Percentiles rank a stretch among this genome's conserved stretches.
Conservation (phyloP, 2,888 invertebrate genomes). For the Dynastes hyllus region DNA sequence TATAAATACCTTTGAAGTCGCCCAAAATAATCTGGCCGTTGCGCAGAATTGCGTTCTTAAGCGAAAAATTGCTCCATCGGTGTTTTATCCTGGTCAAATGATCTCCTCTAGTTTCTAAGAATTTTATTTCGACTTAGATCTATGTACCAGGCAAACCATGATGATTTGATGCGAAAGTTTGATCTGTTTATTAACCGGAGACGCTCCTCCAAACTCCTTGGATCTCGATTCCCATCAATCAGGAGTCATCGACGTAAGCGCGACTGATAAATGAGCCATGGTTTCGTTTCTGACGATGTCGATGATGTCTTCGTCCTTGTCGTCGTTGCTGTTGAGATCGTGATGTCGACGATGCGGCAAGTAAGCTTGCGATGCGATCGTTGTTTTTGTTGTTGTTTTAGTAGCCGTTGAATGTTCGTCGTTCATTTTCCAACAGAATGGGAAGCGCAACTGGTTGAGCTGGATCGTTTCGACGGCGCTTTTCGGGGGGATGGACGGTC, state of each 20-base stretch:
- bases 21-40: background rate
- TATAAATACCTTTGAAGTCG: background rate
- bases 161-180: background rate
- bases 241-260: background rate
- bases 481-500: background rate
- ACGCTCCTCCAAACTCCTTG: too few relatives aligned
- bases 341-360: background rate
- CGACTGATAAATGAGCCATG: slow-evolving; percentile 1
- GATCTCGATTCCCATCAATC: background rate
- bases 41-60: background rate
- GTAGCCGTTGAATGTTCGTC: background rate
- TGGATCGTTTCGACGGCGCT: background rate
- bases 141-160: background rate
- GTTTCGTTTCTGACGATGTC: background rate
- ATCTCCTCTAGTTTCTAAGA: background rate
- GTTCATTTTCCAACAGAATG: slow-evolving; percentile 31
- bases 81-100: background rate
- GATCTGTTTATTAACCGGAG: background rate
- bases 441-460: slow-evolving; percentile 31
- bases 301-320: background rate
- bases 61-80: background rate
- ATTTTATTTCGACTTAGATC: background rate
- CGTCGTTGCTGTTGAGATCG: background rate
- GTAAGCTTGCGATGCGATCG: background rate
- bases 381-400: background rate